A percentile compares a stretch with the other conserved stretches of the same genome.
phyloP scores from a whole-genome alignment of 2,113 vertebrate species.

The Romanogobio albipinnatus region DNA sequence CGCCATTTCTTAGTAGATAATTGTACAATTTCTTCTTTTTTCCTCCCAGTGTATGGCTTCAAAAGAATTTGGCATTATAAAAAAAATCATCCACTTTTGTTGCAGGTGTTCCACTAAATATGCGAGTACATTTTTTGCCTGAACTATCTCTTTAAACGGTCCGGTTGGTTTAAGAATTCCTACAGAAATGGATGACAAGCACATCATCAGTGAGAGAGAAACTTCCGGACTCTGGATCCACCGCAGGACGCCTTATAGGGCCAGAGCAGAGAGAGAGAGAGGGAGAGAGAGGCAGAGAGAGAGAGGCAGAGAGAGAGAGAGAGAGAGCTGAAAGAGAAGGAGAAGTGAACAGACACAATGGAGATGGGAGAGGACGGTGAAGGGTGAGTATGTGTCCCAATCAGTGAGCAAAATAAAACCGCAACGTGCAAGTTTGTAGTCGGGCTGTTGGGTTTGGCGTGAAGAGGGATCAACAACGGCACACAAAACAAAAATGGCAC shows the following conservation, averaged over 20 bases:
- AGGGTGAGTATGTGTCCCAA: constrained; percentile 62
- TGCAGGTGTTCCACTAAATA: background rate
- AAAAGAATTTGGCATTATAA: background rate
- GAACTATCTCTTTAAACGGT: background rate
- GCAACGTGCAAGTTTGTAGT: constrained; percentile 82
- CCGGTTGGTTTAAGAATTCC: constrained; percentile 7
- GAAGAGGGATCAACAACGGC: constrained; percentile 64
- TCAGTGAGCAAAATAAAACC: constrained; percentile 70
- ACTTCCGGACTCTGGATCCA: constrained; percentile 39
- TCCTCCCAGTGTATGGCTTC: background rate
- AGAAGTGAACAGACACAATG: constrained; percentile 32
- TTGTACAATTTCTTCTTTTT: background rate
- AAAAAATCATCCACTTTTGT: background rate
- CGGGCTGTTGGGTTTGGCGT: constrained; percentile 70
- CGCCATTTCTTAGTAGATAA: too few species aligned
- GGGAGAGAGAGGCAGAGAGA: constrained; percentile 13
- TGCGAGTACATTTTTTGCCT: too few species aligned
- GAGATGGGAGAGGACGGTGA: constrained; percentile 31
- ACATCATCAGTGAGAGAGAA: constrained; percentile 54
- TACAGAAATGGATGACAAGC: constrained; percentile 21
- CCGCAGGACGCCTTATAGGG: constrained; percentile 54
- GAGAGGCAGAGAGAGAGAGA: constrained; percentile 34
- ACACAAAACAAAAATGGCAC: constrained; percentile 86
- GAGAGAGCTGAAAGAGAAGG: constrained; percentile 25
- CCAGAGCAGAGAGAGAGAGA: constrained; percentile 37